Evolutionary conservation across 2,113 vertebrate species (phyloP).

Genomic region (Malurus cyaneus): DNA sequence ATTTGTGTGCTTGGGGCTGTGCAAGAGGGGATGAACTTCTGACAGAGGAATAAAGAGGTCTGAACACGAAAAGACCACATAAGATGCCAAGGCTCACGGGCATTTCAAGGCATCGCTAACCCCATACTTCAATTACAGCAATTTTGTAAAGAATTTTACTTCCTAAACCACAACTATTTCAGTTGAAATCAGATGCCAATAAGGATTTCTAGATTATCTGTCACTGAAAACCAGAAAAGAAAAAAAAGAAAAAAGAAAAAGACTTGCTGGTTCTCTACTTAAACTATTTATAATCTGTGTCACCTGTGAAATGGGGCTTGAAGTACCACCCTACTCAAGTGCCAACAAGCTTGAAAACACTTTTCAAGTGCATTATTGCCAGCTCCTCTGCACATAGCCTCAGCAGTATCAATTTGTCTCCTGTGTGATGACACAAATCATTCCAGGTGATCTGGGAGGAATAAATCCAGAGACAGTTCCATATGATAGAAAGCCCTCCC

Average conservation of each 20-base stretch:
- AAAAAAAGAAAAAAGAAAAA: neutral
- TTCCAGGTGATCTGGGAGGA: neutral
- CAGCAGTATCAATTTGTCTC: neutral
- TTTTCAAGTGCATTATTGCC: neutral
- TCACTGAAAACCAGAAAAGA: neutral
- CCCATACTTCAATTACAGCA: neutral
- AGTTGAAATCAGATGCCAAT: neutral
- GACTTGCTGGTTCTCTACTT: neutral
- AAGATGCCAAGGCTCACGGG: neutral
- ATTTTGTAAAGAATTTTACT: neutral
- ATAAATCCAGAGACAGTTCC: neutral
- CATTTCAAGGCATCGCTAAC: neutral
- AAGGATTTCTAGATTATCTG: neutral
- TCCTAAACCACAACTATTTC: neutral
- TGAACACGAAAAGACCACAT: neutral
- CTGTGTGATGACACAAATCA: neutral
- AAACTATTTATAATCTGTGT: neutral
- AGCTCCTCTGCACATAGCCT: neutral
- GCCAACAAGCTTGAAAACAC: neutral
- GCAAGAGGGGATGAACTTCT: neutral
- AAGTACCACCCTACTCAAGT: neutral
- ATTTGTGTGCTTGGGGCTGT: constrained; percentile 6
- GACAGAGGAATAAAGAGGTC: neutral
- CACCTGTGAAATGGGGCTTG: neutral
- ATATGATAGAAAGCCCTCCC: neutral